Conservation (phyloP, 1,140 invertebrate species). For the Caerostris darwini region DNA sequence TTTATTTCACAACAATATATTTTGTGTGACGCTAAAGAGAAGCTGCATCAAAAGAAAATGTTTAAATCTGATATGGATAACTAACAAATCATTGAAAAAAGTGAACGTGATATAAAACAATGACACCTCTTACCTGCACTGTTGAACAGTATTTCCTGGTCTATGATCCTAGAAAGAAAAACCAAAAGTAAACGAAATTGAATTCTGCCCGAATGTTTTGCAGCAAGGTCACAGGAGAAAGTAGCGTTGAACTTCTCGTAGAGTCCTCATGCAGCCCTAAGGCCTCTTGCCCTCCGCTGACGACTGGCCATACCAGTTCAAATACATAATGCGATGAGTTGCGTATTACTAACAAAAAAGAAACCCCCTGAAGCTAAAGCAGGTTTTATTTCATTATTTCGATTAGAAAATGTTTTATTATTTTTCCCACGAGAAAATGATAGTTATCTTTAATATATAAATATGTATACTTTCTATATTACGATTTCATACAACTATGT, state of each 20-base stretch:
- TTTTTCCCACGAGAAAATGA: too few species aligned
- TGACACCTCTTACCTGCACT: background rate
- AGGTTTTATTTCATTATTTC: background rate
- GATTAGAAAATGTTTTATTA: too few species aligned
- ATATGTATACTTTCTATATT: too few species aligned
- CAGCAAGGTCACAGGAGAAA: slow-evolving; percentile 48
- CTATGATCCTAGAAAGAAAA: background rate
- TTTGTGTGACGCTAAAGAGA: too few species aligned
- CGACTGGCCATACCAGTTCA: slow-evolving; percentile 61
- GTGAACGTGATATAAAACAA: background rate
- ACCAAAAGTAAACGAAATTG: background rate
- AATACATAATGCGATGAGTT: background rate
- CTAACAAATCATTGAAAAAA: too few species aligned
- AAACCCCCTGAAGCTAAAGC: background rate
- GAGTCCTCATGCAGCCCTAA: background rate
- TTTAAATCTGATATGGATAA: too few species aligned
- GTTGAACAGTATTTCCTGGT: background rate
- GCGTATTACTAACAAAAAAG: background rate
- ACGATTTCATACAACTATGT: too few species aligned
- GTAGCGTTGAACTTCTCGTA: slow-evolving; percentile 33
- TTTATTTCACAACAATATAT: too few species aligned
- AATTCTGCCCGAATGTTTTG: background rate
- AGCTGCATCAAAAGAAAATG: too few species aligned
- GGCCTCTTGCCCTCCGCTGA: slow-evolving; percentile 8
- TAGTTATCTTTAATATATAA: too few species aligned